Evolutionary conservation across 2,888 invertebrate genomes (phyloP).

Genomic region (Lithosia quadra): DNA sequence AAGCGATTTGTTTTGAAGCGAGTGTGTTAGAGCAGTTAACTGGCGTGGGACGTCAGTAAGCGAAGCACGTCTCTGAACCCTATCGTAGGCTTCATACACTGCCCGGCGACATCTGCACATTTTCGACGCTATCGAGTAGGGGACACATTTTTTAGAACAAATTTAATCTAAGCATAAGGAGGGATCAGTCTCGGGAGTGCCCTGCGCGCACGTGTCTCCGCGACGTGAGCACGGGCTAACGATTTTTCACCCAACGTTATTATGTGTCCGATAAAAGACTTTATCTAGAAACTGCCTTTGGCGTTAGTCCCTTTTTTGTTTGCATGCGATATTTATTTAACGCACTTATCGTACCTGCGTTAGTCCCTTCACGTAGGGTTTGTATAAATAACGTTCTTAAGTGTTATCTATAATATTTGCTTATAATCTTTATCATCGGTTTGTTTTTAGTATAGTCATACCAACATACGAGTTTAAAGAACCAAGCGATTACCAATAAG

Average conservation of each 20-base stretch:
- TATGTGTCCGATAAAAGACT: slow-evolving; percentile 76
- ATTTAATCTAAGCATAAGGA: slow-evolving; percentile 83
- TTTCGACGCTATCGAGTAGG: slow-evolving; percentile 79
- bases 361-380: slow-evolving; percentile 33
- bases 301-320: slow-evolving; percentile 61
- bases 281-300: slow-evolving; percentile 70
- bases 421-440: neutral
- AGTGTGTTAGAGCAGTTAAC: slow-evolving; percentile 12
- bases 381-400: slow-evolving; percentile 36
- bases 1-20: slow-evolving; percentile 58
- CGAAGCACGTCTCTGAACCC: slow-evolving; percentile 75
- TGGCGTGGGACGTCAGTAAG: slow-evolving; percentile 62
- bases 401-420: slow-evolving; percentile 14
- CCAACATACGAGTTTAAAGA: neutral
- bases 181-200: slow-evolving; percentile 83
- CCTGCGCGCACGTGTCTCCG: slow-evolving; percentile 73
- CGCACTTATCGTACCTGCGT: slow-evolving; percentile 41
- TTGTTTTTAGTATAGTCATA: neutral
- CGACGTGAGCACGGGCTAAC: slow-evolving; percentile 77
- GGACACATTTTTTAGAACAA: slow-evolving; percentile 83
- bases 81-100: slow-evolving; percentile 79
- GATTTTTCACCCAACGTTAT: slow-evolving; percentile 78
- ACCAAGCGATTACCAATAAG: neutral
- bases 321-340: slow-evolving; percentile 55
- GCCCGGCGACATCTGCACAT: slow-evolving; percentile 83